Conservation (phyloP, 2,888 invertebrate species). For the Polymixis flavicincta region DNA sequence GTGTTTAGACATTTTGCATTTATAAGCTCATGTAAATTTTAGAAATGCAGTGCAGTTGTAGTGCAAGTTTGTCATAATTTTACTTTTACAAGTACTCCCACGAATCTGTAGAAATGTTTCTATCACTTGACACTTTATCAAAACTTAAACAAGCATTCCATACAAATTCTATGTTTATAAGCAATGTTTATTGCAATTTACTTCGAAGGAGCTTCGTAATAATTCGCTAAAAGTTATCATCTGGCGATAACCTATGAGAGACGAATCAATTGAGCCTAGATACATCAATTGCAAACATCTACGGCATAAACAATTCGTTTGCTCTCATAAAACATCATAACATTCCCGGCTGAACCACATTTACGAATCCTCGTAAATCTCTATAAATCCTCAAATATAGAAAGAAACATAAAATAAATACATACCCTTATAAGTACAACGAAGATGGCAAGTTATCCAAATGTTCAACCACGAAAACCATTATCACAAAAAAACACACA, state of each 20-base stretch:
- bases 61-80: constrained; percentile 2
- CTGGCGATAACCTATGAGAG: constrained; percentile 82
- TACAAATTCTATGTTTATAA: constrained; percentile 21
- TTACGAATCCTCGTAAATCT: constrained; percentile 61
- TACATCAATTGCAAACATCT: constrained; percentile 46
- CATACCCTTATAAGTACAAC: constrained; percentile 87
- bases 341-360: constrained; percentile 42
- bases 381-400: constrained; percentile 73
- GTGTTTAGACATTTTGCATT: too few species aligned
- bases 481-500: constrained; percentile 87
- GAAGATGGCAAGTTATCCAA: constrained; percentile 84
- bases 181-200: constrained; percentile 40
- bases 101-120: constrained; percentile 22
- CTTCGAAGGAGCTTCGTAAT: constrained; percentile 56
- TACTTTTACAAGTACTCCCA: constrained; percentile 25
- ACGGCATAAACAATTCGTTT: constrained; percentile 33
- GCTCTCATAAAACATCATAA: constrained; percentile 30
- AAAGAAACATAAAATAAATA: constrained; percentile 86
- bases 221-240: constrained; percentile 80
- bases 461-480: constrained; percentile 86
- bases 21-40: background rate
- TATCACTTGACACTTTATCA: constrained; percentile 21
- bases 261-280: constrained; percentile 59
- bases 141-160: constrained; percentile 1
- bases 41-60: constrained; percentile 45